Conservation (phyloP, 2,888 invertebrate species). For the Dolichopus griseipennis region DNA sequence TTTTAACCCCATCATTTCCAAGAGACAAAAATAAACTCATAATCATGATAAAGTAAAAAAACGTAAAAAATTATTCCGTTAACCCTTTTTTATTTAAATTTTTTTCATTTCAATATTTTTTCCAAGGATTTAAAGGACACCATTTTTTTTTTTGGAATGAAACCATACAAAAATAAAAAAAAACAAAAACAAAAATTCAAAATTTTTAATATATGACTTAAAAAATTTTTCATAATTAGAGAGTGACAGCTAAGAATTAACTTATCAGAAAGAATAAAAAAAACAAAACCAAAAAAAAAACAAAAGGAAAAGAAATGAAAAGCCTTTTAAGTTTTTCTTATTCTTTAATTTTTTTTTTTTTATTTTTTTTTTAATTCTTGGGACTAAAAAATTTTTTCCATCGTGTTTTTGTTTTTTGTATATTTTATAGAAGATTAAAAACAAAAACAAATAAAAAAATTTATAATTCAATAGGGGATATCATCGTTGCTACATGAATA, state of each 20-base stretch:
- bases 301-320: not conserved
- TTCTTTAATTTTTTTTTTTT: not conserved
- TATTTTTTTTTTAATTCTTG: not conserved
- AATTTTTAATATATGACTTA: not conserved
- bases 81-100: too few relatives aligned
- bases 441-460: too few relatives aligned
- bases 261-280: not conserved
- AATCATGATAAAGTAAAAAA: too few relatives aligned
- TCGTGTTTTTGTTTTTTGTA: slow-evolving; percentile 41
- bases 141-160: too few relatives aligned
- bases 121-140: too few relatives aligned
- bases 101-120: too few relatives aligned
- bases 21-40: not conserved
- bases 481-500: too few relatives aligned
- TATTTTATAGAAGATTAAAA: slow-evolving; percentile 37
- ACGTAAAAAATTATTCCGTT: too few relatives aligned
- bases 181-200: too few relatives aligned
- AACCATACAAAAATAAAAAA: too few relatives aligned
- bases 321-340: not conserved
- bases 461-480: too few relatives aligned
- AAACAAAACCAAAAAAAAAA: too few relatives aligned
- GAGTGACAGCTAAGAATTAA: slow-evolving; percentile 1
- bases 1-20: not conserved
- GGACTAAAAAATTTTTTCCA: not conserved
- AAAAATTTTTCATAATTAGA: not conserved